Evolutionary conservation across 2,888 invertebrate species (phyloP).

Genomic region (Sphaeridia pumilis): DNA sequence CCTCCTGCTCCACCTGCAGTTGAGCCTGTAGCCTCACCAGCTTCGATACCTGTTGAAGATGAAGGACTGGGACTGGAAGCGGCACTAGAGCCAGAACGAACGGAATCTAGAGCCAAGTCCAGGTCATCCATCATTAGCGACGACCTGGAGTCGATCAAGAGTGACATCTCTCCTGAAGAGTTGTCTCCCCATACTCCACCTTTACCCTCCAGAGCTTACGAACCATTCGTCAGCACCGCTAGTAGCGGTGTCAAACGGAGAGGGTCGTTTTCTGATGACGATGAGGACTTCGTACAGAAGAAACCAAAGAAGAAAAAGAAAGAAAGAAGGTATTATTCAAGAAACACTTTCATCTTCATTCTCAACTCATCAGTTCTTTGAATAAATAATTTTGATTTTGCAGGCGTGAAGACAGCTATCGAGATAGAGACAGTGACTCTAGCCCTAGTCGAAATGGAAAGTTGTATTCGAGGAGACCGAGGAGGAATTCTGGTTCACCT

Average conservation of each 20-base stretch:
- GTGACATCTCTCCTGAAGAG: conserved; percentile 10
- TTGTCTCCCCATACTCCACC: conserved; percentile 59
- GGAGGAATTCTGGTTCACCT: not conserved
- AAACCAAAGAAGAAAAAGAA: conserved; percentile 19
- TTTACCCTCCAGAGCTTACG: conserved; percentile 47
- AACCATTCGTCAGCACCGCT: conserved; percentile 35
- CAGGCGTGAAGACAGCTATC: not conserved
- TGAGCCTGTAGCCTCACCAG: conserved; percentile 8
- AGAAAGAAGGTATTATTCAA: conserved; percentile 11
- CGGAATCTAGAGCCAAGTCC: not conserved
- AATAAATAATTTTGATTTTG: not conserved
- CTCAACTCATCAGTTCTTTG: not conserved
- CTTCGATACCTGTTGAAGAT: no score
- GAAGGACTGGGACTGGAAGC: conserved; percentile 10
- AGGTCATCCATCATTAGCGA: not conserved
- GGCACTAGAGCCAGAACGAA: conserved; percentile 7
- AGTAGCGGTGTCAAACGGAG: conserved; percentile 8
- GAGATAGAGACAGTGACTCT: not conserved
- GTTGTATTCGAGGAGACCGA: not conserved
- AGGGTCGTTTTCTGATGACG: conserved; percentile 4
- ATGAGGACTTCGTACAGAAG: conserved; percentile 15
- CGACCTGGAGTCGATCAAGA: conserved; percentile 2
- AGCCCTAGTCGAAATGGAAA: not conserved
- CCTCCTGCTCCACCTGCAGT: no score
- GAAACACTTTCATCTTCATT: no score